Evolutionary conservation across 2,888 invertebrate genomes (phyloP).

Genomic region (Cartodere bifasciata): DNA sequence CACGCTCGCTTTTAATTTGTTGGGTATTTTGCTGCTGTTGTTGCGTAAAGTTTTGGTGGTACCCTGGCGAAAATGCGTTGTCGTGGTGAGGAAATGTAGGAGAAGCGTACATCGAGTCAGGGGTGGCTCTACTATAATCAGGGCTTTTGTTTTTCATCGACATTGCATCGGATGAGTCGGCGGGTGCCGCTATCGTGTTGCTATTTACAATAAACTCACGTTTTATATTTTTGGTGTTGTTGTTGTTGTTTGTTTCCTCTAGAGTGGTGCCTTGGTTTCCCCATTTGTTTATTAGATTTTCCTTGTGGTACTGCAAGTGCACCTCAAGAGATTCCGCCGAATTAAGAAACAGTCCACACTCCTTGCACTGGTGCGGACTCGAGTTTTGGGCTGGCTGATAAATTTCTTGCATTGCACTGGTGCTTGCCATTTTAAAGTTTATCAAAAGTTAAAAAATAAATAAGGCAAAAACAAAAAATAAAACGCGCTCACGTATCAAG

Average conservation of each 20-base stretch:
- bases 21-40: slow-evolving; percentile 29
- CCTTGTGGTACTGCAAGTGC: slow-evolving; percentile 68
- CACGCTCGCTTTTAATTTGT: slow-evolving; percentile 32
- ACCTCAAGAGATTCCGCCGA: slow-evolving; percentile 66
- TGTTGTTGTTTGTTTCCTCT: slow-evolving; percentile 56
- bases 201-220: slow-evolving; percentile 42
- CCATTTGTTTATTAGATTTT: slow-evolving; percentile 64
- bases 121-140: slow-evolving; percentile 42
- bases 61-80: slow-evolving; percentile 44
- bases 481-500: slow-evolving; percentile 33
- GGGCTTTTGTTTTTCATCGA: slow-evolving; percentile 49
- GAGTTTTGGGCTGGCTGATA: slow-evolving; percentile 27
- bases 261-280: slow-evolving; percentile 40
- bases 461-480: slow-evolving; percentile 29
- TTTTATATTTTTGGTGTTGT: slow-evolving; percentile 35
- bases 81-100: slow-evolving; percentile 50
- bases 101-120: slow-evolving; percentile 48
- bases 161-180: slow-evolving; percentile 62
- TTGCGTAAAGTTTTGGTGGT: slow-evolving; percentile 16
- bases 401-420: slow-evolving; percentile 18
- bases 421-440: slow-evolving; percentile 25
- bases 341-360: slow-evolving; percentile 63
- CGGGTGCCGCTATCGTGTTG: slow-evolving; percentile 49
- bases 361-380: slow-evolving; percentile 56
- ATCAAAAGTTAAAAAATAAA: slow-evolving; percentile 19